These are phyloP conservation scores for Acanthiza pusilla DNA, from an alignment of 2,797 vertebrate genomes.

Conservation along the genomic window DNA sequence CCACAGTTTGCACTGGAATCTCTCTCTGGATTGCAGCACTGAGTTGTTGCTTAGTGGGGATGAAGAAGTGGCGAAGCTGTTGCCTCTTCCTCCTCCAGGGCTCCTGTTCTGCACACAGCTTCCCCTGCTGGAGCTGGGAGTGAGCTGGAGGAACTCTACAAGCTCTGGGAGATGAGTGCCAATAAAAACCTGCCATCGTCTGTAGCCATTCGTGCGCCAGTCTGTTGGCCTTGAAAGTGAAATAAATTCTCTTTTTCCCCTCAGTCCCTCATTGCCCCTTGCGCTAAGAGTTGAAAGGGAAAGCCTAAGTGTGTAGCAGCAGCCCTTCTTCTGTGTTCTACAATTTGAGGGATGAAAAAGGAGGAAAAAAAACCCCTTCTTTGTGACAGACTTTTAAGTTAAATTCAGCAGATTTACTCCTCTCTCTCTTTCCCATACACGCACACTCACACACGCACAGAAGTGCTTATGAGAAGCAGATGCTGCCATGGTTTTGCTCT, in stretches of 20 bases:
- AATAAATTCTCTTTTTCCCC: neutral
- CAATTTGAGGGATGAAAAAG: neutral
- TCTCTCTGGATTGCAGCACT: neutral
- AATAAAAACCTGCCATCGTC: neutral
- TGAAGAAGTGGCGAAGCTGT: neutral
- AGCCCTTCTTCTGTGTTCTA: neutral
- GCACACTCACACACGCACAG: constrained; percentile 29
- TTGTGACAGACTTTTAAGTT: constrained; percentile 4
- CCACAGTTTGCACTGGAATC: neutral
- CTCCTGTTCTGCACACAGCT: neutral
- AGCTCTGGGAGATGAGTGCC: neutral
- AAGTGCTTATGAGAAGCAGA: constrained; percentile 75
- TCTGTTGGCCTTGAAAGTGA: neutral
- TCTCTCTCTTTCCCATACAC: neutral
- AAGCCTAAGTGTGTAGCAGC: neutral
- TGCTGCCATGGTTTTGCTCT: constrained; percentile 58
- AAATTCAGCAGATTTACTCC: constrained; percentile 59
- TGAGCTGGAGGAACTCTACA: neutral
- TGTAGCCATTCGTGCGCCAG: neutral
- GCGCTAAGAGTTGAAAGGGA: neutral
- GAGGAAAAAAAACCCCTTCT: neutral
- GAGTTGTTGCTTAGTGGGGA: neutral
- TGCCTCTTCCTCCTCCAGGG: neutral
- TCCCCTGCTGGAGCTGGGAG: neutral
- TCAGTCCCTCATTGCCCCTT: neutral